These are phyloP conservation scores for Psix sp. DNA, from an alignment of 1,140 invertebrate genomes.

Conservation along the genomic window DNA sequence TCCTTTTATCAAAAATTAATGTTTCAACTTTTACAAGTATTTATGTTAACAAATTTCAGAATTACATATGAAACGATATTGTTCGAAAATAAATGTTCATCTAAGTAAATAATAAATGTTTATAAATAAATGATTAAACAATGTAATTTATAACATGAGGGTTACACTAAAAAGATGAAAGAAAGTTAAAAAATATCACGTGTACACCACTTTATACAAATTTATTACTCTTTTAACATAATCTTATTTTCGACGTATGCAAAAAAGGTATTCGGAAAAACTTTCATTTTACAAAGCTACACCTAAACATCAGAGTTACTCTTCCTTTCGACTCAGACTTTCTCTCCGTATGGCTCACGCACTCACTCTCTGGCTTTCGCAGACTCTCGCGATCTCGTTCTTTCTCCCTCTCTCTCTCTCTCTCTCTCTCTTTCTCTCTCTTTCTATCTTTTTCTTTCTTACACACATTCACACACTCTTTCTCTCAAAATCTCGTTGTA, in stretches of 20 bases:
- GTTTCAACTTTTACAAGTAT: no score
- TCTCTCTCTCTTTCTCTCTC: slow-evolving; percentile 49
- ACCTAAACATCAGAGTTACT: slow-evolving; percentile 64
- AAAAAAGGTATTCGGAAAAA: slow-evolving; percentile 71
- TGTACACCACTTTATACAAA: slow-evolving; percentile 76
- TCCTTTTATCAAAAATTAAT: no score
- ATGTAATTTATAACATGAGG: no score
- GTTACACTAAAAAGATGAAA: slow-evolving; percentile 35
- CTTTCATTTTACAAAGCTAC: slow-evolving; percentile 73
- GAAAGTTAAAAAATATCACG: no score
- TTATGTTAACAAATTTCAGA: no score
- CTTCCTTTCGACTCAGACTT: slow-evolving; percentile 58
- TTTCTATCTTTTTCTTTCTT: slow-evolving; percentile 21
- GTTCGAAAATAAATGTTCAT: no score
- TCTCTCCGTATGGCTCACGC: slow-evolving; percentile 48
- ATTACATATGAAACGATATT: no score
- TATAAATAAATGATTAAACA: no score
- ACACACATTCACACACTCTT: slow-evolving; percentile 18
- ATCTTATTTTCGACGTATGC: slow-evolving; percentile 71
- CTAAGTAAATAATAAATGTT: no score
- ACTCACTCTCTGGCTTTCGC: slow-evolving; percentile 31
- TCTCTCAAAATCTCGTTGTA: slow-evolving; percentile 39
- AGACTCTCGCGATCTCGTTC: no score
- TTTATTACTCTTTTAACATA: slow-evolving; percentile 74
- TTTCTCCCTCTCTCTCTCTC: slow-evolving; percentile 24